A percentile compares a stretch with the other conserved stretches of the same genome.
Conservation (phyloP, 2,113 vertebrate species). For the Psilopsiagon aymara region DNA sequence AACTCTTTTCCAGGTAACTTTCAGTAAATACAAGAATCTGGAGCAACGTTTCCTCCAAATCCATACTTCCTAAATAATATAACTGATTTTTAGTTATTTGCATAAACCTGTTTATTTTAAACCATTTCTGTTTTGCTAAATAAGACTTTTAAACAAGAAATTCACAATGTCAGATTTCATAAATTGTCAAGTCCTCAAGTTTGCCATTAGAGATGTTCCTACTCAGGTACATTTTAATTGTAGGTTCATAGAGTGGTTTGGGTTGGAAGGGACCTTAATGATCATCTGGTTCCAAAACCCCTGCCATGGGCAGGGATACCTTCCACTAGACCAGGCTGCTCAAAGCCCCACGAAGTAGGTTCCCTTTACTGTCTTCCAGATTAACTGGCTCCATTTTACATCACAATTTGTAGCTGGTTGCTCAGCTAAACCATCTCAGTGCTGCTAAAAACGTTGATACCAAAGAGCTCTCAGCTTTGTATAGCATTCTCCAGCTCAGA, state of each 20-base stretch:
- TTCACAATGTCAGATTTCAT: not conserved
- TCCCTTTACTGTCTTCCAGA: not conserved
- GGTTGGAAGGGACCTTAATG: not conserved
- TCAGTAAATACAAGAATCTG: not conserved
- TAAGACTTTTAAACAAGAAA: not conserved
- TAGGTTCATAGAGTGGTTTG: not conserved
- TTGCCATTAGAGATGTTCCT: not conserved
- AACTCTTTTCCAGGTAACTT: constrained; percentile 86
- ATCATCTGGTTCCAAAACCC: not conserved
- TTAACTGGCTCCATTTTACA: not conserved
- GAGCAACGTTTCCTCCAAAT: not conserved
- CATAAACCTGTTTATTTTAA: not conserved
- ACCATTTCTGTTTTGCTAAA: not conserved
- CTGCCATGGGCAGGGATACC: not conserved
- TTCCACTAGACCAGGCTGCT: not conserved
- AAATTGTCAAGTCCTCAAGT: not conserved
- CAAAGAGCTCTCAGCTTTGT: not conserved
- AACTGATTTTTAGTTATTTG: not conserved
- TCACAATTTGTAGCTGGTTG: not conserved
- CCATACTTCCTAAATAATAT: not conserved
- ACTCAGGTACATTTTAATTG: not conserved
- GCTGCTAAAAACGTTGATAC: not conserved
- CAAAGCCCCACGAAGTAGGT: not conserved
- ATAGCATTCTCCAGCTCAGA: not conserved
- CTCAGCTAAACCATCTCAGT: not conserved